Evolutionary conservation across 2,888 invertebrate genomes (phyloP), one percentile per base, ranked within the genome.

Genomic region (Epirrita christyi): DNA sequence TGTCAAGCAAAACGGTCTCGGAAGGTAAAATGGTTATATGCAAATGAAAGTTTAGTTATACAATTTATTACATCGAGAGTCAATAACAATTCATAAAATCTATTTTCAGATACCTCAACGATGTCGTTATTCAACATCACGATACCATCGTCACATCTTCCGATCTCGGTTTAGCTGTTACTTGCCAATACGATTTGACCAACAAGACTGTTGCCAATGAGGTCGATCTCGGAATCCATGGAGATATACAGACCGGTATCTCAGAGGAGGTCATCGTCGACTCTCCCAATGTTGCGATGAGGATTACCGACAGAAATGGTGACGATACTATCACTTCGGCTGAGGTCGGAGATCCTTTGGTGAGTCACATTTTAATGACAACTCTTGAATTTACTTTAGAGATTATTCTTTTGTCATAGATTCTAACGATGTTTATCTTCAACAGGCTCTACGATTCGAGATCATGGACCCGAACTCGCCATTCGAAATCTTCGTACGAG

Each of bases 251-350:
- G 79, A 96, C 96, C 50, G 96, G 96, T 47, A 93, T 98, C 60
- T 96, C 96, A 58, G 97, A 98, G 85, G 97, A 97, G 86, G 97
- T 97, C 50, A 96, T 97, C 75, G 98, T 98, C 60, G 98, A 97
- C 86, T 98, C 98, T 59, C 98, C 98, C 61, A 98, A 98, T 88
- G 98, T 98, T 58, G 96, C 97, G 36, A 98, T 98, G 98, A 96
- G 96, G 85, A 97, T 97, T 78, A 97, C 97, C 15, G 96, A 96
- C 78, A 94, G 97, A 63, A 96, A 94, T 74, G 97, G 96, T 58
- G 95, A 95, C 74, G 96, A 97, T 70, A 96, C 96, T 64, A 95
- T 97, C 89, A 95, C 95, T 32, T 95, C 97, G 0, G 97, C 97
- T 63, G 97, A 97, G 93, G 98, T 98, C 62, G 98, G 98, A 71